Evolutionary conservation across 2,113 vertebrate species (phyloP), one percentile per base, ranked within the genome.

Genomic region (Arenaria interpres): DNA sequence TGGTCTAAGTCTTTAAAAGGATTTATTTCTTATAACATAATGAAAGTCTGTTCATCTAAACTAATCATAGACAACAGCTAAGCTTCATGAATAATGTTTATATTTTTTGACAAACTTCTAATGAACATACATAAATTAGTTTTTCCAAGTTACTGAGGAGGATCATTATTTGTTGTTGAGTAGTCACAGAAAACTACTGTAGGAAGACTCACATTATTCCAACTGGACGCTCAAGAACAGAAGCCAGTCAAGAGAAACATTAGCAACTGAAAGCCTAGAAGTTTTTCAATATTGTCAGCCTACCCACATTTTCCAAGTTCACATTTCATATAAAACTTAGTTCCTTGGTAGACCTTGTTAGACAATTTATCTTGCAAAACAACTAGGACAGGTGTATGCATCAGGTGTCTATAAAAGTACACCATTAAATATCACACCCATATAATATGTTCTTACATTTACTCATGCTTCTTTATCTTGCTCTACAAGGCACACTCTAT

Each of bases 21-120:
- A 88, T 96, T 95, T 95, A 89, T 96, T 90, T 96, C 91, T 93
- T 90, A 53, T 20, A 89, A 86, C 41, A 57, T 80, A 90, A 90
- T 85, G 71, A 95, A 90, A 92, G 69, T 39, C 66, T 85, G 73
- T 45, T 96, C 68, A 67, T 77, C 37, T 79, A 63, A 93, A 95
- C 81, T 72, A 92, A 93, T 62, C 67, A 84, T 13, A n/a, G 63
- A 72, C 3, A 41, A 86, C 85, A 82, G 76, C 66, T 77, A 45
- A 95, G 82, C 92, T 94, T 90, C 64, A 71, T 94, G 74, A 94
- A 81, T 91, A 96, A 57, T 79, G 23, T 85, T 94, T 87, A 48
- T 91, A 50, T 62, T 90, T 93, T 93, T 92, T 88, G 66, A 88
- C 53, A 91, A 97, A 93, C 43, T 67, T 72, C 74, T 87, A 89